Evolutionary conservation across 2,888 invertebrate species (phyloP).

Genomic region (Chaetogeoica ovagalla): DNA sequence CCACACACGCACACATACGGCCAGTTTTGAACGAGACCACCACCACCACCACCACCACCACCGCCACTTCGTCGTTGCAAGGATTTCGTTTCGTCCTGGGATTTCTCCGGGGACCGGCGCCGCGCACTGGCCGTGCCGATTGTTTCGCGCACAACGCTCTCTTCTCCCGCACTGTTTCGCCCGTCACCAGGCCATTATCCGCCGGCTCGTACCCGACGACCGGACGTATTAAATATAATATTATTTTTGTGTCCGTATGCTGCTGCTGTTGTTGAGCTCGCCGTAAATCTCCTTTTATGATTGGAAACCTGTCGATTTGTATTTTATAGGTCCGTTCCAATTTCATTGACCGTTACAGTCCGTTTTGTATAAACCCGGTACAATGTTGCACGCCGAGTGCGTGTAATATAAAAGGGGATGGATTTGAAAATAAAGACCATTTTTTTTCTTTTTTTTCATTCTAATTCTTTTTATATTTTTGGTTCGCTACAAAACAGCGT

Average conservation of each 20-base stretch:
- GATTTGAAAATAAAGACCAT: too few relatives aligned
- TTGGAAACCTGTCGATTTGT: slow-evolving; percentile 39
- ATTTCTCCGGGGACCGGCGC: slow-evolving; percentile 25
- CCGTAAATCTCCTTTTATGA: slow-evolving; percentile 44
- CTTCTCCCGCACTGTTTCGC: too few relatives aligned
- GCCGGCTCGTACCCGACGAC: too few relatives aligned
- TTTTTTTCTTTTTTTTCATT: too few relatives aligned
- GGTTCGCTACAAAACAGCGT: too few relatives aligned
- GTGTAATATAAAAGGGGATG: too few relatives aligned
- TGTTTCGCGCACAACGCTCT: slow-evolving; percentile 30
- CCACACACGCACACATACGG: too few relatives aligned
- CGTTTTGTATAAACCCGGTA: background rate
- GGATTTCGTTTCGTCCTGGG: slow-evolving; percentile 44
- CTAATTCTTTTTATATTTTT: too few relatives aligned
- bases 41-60: too few relatives aligned
- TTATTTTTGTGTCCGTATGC: background rate
- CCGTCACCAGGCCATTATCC: too few relatives aligned
- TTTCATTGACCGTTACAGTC: slow-evolving; percentile 16
- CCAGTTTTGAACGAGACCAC: background rate
- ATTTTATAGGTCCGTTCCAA: slow-evolving; percentile 3
- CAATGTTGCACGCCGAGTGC: too few relatives aligned
- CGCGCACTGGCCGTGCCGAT: slow-evolving; percentile 24
- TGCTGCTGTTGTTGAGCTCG: slow-evolving; percentile 5
- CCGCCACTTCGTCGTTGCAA: slow-evolving; percentile 42
- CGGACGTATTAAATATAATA: background rate